Conservation (phyloP, 2,113 vertebrate species). For the Eleginops maclovinus region DNA sequence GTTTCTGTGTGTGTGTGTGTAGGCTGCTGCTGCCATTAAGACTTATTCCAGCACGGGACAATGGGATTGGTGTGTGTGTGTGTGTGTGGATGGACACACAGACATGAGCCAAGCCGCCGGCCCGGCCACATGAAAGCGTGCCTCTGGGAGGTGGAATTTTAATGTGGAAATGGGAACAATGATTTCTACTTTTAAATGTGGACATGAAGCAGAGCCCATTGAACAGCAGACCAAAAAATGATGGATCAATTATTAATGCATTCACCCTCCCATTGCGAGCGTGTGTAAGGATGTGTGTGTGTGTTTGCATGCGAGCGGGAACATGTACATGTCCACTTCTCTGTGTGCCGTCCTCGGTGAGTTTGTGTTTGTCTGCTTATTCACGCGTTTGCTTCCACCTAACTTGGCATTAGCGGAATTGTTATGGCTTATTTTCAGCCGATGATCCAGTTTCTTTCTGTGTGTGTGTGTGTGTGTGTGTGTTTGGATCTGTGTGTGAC, state of each 20-base stretch:
- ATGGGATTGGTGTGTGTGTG: constrained; percentile 14
- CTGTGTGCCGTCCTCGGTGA: constrained; percentile 54
- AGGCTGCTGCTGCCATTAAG: constrained; percentile 44
- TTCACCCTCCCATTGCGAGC: constrained; percentile 67
- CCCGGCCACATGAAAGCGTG: constrained; percentile 79
- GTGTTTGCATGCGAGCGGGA: constrained; percentile 37
- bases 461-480: constrained; percentile 18
- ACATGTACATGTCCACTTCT: constrained; percentile 52
- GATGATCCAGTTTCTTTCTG: constrained; percentile 13
- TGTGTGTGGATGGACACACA: constrained; percentile 75
- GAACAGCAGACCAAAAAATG: constrained; percentile 77
- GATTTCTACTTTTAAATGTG: constrained; percentile 81
- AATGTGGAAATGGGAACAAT: constrained; percentile 84
- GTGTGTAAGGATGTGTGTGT: constrained; percentile 21
- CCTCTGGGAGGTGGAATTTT: constrained; percentile 82
- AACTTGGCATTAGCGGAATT: constrained; percentile 51
- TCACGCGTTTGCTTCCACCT: constrained; percentile 69
- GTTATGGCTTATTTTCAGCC: constrained; percentile 52
- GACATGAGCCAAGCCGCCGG: constrained; percentile 82
- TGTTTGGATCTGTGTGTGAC: not conserved
- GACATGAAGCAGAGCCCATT: constrained; percentile 75
- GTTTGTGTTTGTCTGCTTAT: constrained; percentile 75
- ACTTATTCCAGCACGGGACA: constrained; percentile 44
- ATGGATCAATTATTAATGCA: constrained; percentile 82
- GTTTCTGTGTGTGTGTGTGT: constrained; percentile 10